A percentile compares a stretch with the other conserved stretches of the same genome.
Evolutionary conservation across 2,888 invertebrate species (phyloP).

Genomic region (Alviniconcha strummeri): DNA sequence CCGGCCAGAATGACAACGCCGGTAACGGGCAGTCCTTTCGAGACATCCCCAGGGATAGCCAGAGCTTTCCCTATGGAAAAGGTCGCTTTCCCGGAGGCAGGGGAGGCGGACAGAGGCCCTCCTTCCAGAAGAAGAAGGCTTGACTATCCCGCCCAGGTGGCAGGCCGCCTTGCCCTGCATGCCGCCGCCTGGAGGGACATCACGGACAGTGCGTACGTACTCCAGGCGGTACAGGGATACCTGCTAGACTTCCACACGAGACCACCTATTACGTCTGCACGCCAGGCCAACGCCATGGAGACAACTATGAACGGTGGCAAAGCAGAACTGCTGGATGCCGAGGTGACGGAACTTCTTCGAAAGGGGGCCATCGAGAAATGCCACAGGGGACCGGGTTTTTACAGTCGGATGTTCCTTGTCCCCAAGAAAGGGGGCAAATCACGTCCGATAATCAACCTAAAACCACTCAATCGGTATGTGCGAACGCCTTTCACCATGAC

Average conservation of each 20-base stretch:
- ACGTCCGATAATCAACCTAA: neutral
- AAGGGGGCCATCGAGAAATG: neutral
- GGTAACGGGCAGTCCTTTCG: no score
- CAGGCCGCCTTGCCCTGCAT: neutral
- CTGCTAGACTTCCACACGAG: neutral
- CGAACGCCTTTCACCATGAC: neutral
- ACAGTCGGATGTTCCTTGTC: neutral
- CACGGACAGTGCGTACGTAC: neutral
- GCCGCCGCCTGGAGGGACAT: neutral
- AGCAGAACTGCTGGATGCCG: neutral
- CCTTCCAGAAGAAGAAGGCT: neutral
- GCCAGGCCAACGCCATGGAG: neutral
- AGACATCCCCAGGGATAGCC: no score
- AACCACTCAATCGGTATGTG: neutral
- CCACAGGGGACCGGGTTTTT: neutral
- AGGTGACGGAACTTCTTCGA: neutral
- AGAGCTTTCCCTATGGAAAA: no score
- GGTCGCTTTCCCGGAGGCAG: no score
- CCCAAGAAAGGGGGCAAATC: neutral
- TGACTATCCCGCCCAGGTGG: neutral
- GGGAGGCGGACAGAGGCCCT: neutral
- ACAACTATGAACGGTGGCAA: neutral
- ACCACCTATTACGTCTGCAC: neutral
- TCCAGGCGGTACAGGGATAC: neutral
- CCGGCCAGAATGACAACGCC: no score